A percentile compares a stretch with the other conserved stretches of the same genome.
Conservation (phyloP, 2,797 vertebrate genomes). For the Acropternis orthonyx region DNA sequence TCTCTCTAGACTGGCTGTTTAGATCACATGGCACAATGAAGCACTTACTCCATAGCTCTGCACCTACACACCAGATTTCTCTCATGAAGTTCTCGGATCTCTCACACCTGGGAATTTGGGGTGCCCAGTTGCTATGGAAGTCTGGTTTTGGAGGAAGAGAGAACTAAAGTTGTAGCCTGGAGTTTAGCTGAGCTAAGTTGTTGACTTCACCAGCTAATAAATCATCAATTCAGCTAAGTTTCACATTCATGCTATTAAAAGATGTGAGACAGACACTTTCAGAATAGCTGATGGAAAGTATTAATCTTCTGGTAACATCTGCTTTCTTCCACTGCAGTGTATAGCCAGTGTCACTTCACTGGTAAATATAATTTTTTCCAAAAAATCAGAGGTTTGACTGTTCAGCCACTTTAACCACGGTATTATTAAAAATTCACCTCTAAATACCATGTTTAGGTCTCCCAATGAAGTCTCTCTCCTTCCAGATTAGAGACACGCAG, state of each 20-base stretch:
- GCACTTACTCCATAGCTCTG: neutral
- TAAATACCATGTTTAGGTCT: neutral
- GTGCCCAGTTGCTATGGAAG: neutral
- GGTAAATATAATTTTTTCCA: neutral
- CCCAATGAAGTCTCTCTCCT: neutral
- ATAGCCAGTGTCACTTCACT: neutral
- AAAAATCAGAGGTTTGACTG: neutral
- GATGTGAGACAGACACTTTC: neutral
- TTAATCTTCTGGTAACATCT: neutral
- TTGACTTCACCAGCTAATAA: neutral
- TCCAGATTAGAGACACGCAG: neutral
- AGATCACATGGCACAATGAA: neutral
- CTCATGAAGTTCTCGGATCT: neutral
- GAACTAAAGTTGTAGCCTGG: neutral
- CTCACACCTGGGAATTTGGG: neutral
- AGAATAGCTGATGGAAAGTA: neutral
- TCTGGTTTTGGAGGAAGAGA: neutral
- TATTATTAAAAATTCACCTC: neutral
- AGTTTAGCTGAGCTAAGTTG: neutral
- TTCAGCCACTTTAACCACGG: neutral
- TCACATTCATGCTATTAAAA: constrained; percentile 20
- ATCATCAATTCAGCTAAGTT: neutral
- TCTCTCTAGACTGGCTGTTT: neutral
- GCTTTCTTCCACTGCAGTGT: neutral
- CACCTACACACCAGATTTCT: neutral